phyloP scores from a whole-genome alignment of 2,113 vertebrate genomes.

The Saccopteryx leptura region DNA sequence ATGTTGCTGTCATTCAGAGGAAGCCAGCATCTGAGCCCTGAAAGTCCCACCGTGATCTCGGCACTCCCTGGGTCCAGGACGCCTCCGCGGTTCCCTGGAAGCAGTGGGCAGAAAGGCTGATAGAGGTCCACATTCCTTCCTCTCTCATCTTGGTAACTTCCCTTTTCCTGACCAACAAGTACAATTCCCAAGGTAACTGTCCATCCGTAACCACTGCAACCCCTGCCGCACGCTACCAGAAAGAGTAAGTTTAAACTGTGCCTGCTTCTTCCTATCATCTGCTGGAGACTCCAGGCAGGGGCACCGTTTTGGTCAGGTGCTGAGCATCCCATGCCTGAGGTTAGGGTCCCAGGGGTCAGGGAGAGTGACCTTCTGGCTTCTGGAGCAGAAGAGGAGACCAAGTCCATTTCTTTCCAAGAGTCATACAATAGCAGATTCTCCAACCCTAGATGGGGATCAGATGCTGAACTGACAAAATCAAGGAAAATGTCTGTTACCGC shows the following conservation, averaged over 20 bases:
- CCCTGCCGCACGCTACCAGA: accelerated
- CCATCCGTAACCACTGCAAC: accelerated
- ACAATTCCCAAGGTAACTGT: not conserved
- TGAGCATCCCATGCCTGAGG: not conserved
- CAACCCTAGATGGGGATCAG: not conserved
- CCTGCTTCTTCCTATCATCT: not conserved
- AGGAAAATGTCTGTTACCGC: not conserved
- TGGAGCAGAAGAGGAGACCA: not conserved
- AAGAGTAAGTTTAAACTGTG: not conserved
- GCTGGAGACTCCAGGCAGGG: not conserved
- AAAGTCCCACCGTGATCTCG: accelerated
- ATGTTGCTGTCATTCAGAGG: not conserved
- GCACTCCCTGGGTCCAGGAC: not conserved
- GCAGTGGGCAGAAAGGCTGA: not conserved
- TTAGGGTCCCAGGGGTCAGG: not conserved
- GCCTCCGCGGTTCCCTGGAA: not conserved
- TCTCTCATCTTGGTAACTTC: not conserved
- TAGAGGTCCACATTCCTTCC: not conserved
- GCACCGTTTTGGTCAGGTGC: not conserved
- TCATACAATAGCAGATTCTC: not conserved
- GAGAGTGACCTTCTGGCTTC: not conserved
- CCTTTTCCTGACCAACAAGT: not conserved
- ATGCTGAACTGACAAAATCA: not conserved
- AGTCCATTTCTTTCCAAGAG: not conserved
- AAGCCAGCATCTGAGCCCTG: not conserved